phyloP scores from a whole-genome alignment of 1,140 invertebrate species.

The Chymomyza costata region DNA sequence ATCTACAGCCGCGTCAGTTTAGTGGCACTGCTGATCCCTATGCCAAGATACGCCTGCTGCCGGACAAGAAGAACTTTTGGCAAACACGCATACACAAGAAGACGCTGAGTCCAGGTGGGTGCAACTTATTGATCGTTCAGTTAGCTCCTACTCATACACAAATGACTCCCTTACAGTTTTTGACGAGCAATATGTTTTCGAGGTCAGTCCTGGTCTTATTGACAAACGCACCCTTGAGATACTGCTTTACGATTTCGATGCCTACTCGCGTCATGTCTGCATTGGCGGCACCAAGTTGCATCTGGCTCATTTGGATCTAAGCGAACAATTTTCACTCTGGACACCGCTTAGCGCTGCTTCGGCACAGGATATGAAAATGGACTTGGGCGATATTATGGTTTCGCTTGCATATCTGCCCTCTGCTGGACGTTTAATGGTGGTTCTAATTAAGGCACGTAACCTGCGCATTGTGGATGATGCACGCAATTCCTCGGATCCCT shows the following conservation, averaged over 20 bases:
- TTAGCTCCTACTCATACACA: not conserved
- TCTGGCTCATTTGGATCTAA: conserved; percentile 75
- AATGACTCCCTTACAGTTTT: conserved; percentile 81
- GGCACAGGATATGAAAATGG: conserved; percentile 75
- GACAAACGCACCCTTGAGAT: conserved; percentile 77
- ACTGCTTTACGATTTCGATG: conserved; percentile 81
- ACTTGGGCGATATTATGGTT: conserved; percentile 82
- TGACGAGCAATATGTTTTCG: conserved; percentile 84
- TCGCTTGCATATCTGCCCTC: conserved; percentile 81
- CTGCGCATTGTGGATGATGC: conserved; percentile 78
- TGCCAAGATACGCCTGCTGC: conserved; percentile 78
- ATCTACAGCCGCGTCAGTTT: conserved; percentile 78
- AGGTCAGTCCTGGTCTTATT: conserved; percentile 80
- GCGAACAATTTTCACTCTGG: conserved; percentile 75
- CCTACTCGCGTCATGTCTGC: conserved; percentile 79
- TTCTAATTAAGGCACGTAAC: conserved; percentile 82
- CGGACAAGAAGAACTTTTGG: conserved; percentile 79
- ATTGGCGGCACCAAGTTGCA: conserved; percentile 78
- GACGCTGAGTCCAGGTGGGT: conserved; percentile 79
- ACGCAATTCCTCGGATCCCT: conserved; percentile 82
- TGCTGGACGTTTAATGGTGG: conserved; percentile 82
- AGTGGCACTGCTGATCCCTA: conserved; percentile 80
- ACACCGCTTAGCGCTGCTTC: conserved; percentile 75
- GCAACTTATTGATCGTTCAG: not conserved
- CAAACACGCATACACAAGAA: conserved; percentile 80